Base-by-base conservation (phyloP, 2,888 invertebrate genomes). In the Acleris emargana region DNA sequence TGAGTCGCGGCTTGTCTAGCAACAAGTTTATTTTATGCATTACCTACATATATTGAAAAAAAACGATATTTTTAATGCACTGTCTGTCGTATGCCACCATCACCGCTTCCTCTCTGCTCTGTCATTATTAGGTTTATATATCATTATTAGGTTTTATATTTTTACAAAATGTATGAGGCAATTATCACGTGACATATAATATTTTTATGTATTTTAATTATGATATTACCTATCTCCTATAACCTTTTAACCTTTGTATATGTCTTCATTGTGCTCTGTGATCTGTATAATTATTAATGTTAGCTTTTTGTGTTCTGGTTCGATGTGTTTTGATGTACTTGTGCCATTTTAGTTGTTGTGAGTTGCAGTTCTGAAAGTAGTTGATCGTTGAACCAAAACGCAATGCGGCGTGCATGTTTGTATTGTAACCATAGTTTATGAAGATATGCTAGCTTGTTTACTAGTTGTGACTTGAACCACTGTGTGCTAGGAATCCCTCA, bases 101-200 rank as follows among this genome's bases (percentile, higher is more conserved):
- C 92, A 92, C 92, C 91, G 93, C 93, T 91, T 93, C 93, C 92
- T 92, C 91, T 93, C 89, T 91, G 93, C 93, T 93, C 93, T 93
- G 88, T 93, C 93, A 93, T 93, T 91, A 89, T 83, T 91, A 91
- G 91, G 91, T 90, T 85, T 87, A 87, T 91, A 87, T 91, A 89
- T 90, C 88, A 89, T 90, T 84, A 87, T 80, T 87, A 87, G 89
- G 89, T 87, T 88, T 86, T 88, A 85, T 86, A 85, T 87, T 85
- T 83, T 82, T 81, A 75, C 74, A 82, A 85, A 87, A 87, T 91
- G 88, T 91, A 91, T 91, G 91, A 91, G 91, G 91, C 91, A 88
- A 91, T 88, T 89, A 89, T 89, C 86, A 91, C 91, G 91, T 90
- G 90, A 91, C 82, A 87, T 89, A 81, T 87, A 82, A 73, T 77